A percentile compares a stretch with the other conserved stretches of the same genome.
Evolutionary conservation across 2,888 invertebrate species (phyloP).

Genomic region (Baronia brevicornis): DNA sequence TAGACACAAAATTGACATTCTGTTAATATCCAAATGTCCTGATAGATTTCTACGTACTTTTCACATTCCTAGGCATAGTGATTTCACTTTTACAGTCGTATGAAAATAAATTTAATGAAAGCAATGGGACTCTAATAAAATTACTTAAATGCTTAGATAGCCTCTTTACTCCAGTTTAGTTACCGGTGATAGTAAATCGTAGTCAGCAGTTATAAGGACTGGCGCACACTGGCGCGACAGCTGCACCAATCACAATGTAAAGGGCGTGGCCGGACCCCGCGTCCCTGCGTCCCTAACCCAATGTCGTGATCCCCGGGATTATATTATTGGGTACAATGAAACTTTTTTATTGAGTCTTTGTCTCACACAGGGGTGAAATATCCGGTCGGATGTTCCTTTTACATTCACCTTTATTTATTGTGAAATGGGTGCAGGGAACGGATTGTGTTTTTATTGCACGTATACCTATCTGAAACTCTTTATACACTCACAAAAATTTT

Average conservation of each 20-base stretch:
- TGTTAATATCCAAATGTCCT: no score
- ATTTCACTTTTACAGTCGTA: no score
- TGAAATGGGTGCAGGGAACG: constrained; percentile 61
- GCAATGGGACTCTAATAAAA: no score
- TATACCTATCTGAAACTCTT: constrained; percentile 13
- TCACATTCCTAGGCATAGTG: no score
- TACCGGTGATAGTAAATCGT: constrained; percentile 16
- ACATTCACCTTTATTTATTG: constrained; percentile 61
- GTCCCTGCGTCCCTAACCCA: constrained; percentile 31
- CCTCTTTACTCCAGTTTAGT: background rate
- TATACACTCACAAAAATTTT: constrained; percentile 8
- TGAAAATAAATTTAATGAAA: no score
- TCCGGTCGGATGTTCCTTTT: constrained; percentile 71
- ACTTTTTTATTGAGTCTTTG: constrained; percentile 68
- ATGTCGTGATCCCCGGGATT: constrained; percentile 59
- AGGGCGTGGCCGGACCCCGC: constrained; percentile 54
- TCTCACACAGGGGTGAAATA: constrained; percentile 70
- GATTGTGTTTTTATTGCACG: constrained; percentile 37
- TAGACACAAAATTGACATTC: no score
- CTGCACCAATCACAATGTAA: constrained; percentile 74
- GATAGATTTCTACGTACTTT: no score
- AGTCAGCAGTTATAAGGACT: constrained; percentile 38
- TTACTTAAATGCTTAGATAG: constrained; percentile 9
- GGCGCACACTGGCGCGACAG: constrained; percentile 56
- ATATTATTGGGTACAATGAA: constrained; percentile 69